Conservation (phyloP, 2,888 invertebrate species). For the Sesamia inferens region DNA sequence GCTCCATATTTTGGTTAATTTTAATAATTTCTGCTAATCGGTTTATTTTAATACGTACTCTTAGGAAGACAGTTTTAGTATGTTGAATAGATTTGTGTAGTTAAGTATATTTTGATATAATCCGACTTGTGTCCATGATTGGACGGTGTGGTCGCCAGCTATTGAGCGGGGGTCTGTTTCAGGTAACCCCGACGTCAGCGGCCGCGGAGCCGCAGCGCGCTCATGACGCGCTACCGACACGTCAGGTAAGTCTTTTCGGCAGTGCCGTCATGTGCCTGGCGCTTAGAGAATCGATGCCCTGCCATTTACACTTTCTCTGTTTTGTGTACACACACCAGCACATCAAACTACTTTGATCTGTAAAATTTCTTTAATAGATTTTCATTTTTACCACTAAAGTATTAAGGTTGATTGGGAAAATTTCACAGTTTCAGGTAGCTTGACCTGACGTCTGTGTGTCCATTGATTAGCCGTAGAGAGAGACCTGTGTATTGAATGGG, state of each 20-base stretch:
- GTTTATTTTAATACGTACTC: background rate
- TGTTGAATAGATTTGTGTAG: background rate
- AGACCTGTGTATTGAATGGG: background rate
- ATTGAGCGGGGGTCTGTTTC: constrained; percentile 66
- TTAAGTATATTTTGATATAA: background rate
- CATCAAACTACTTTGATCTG: too few relatives aligned
- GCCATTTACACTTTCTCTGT: background rate
- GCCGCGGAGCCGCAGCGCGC: constrained; percentile 63
- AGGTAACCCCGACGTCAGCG: constrained; percentile 70
- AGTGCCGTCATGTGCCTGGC: background rate
- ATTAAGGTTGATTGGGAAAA: too few relatives aligned
- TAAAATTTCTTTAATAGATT: too few relatives aligned
- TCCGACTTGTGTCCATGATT: background rate
- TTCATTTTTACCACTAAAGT: too few relatives aligned
- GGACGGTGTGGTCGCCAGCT: constrained; percentile 4
- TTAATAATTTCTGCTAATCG: background rate
- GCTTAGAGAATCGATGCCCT: constrained; percentile 18
- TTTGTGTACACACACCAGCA: background rate
- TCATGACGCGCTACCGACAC: constrained; percentile 79
- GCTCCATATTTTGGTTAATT: background rate
- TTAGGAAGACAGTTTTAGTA: background rate
- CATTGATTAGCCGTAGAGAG: background rate
- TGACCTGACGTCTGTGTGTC: background rate
- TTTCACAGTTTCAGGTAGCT: background rate
- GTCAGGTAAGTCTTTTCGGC: constrained; percentile 60